Evolutionary conservation across 2,113 vertebrate species (phyloP), one percentile per base, ranked within the genome.

Genomic region (Phyllostomus discolor): DNA sequence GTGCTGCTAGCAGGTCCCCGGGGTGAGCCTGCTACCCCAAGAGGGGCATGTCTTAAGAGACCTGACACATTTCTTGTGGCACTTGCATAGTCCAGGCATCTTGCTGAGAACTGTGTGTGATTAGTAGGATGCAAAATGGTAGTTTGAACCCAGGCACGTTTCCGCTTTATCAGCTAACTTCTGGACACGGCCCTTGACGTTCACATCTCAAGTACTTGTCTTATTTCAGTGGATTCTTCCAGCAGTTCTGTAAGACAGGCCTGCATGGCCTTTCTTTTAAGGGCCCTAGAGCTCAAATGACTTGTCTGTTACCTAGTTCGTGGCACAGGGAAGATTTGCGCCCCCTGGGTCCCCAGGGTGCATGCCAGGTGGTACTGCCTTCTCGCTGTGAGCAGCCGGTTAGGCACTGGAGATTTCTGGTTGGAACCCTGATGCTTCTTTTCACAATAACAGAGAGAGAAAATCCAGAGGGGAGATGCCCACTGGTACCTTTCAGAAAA

Each of bases 141-240:
- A 19, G 54, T 83, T 67, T 69, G 17, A 38, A 20, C n/a, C 73
- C 6, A 3, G 19, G 33, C 4, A 43, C 59, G 20, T 7, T 83
- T 78, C 88, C 4, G 62, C 33, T 85, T 82, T 7, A 35, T 69
- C 46, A 52, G 35, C 31, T 41, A 31, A 80, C 48, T 48, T 92
- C 48, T 48, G 76, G 59, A 31, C 35, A 28, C 16, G 48, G 43
- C 38, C 26, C 10, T 82, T 46, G 43, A 10, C 35, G 2, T 50
- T 38, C 35, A 75, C 28, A 31, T 7, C 57, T 26, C 9, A 16
- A 6, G 0, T 14, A 20, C 7, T 24, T 28, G 11, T 4, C 57
- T 95, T 85, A 72, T 48, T 52, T 95, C 35, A 35, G 62, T 28
- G 41, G 7, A 69, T 94, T 76, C 75, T 73, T 88, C 12, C 41